Base-by-base conservation (phyloP, 2,113 vertebrate species). In the Ictidomys tridecemlineatus region DNA sequence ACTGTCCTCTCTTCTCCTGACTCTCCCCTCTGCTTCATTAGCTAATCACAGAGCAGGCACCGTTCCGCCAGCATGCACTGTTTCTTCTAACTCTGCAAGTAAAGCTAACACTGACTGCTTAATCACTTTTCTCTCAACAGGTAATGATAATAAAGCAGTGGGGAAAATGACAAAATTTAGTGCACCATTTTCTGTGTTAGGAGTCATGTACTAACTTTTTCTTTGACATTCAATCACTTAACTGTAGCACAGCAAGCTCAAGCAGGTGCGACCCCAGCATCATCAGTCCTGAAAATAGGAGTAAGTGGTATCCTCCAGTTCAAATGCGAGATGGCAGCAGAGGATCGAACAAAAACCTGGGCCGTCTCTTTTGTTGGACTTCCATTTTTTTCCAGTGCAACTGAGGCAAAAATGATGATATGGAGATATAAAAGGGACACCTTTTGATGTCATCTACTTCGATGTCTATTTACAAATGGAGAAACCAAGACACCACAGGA, bases 51-150 rank as follows among this genome's bases (percentile, higher is more conserved):
- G 97, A 98, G 89, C 96, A 95, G 97, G 74, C 67, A 45, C 91
- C 65, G 97, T 97, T 98, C 96, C 80, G 94, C 96, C 97, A 92
- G 90, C 94, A 93, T 58, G 96, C 97, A 85, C 97, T 96, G 89
- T 93, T 98, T 97, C 96, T 93, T 96, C 96, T 96, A 96, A 80
- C 94, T 97, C 97, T 96, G 93, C 96, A 95, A 95, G 96, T 97
- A 98, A 98, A 98, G 97, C 97, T 98, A 98, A 98, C 97, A 95
- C 97, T 98, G 87, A 97, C 97, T 95, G 97, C 96, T 98, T 98
- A 98, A 98, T 98, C 98, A 98, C 98, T 98, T 97, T 97, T 96
- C 96, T 98, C 98, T 97, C 98, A 98, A 98, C 97, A 99, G 98
- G 98, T 98, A 96, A 97, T 76, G 28, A 97, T 98, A 98, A 98